Base-by-base conservation (phyloP, 2,797 vertebrate genomes). In the Thunnus albacares region DNA sequence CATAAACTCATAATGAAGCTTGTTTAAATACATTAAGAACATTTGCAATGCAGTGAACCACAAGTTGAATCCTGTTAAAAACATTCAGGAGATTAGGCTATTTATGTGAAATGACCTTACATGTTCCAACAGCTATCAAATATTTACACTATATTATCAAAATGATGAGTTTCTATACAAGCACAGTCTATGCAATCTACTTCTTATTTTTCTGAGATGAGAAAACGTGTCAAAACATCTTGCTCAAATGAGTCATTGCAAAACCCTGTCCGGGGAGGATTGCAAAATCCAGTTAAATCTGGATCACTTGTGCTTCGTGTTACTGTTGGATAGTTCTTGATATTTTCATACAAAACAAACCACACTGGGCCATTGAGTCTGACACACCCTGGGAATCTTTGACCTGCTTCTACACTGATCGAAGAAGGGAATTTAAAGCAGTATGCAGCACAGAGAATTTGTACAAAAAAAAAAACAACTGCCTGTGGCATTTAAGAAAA, bases 281-380 rank as follows among this genome's bases (percentile, higher is more conserved):
- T 89, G 84, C 81, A 73, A 87, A 89, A 89, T 74, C 80, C 63
- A 14, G 70, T 67, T 69, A 80, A 86, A 90, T 86, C 77, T 81
- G 72, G 71, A 83, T 81, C 69, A 24, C 47, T 75, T 33, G 52
- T 63, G 55, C 41, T 67, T 66, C 63, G 22, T 83, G 58, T 81
- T 77, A 26, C 43, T 53, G 7, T 77, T 81, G 66, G 79, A 64
- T 53, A 26, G 0, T 57, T 76, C 26, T 77, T 81, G 45, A 72
- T 84, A 41, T 83, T 87, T 90, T 84, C 62, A 72, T 49, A 53
- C 64, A 68, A 60, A 83, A 83, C 75, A 85, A 80, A 75, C 47
- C 38, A 59, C 64, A 24, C 49, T 24, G 43, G 26, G n/a, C 38
- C 59, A 1, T 35, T 14, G 17, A 62, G 51, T 49, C 49, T 26